These are phyloP conservation scores for Neria commutata DNA, from an alignment of 2,888 invertebrate genomes.

Conservation along the genomic window DNA sequence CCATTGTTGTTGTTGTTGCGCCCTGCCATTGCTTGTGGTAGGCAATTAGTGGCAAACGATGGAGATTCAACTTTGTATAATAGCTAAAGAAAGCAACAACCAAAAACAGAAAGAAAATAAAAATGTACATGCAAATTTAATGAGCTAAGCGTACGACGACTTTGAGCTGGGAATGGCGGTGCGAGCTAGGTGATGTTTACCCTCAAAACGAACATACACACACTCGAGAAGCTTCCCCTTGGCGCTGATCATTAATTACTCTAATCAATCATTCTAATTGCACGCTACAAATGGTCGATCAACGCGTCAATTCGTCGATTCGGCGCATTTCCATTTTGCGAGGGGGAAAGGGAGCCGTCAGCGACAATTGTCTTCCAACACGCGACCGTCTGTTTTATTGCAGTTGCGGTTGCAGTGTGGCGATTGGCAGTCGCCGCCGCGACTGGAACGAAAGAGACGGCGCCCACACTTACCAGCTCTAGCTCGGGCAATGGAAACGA, in stretches of 20 bases:
- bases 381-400: slow-evolving; percentile 13
- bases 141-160: neutral
- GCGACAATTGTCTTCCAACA: no score
- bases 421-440: neutral
- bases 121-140: neutral
- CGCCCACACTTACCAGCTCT: no score
- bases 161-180: no score
- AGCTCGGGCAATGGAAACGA: no score
- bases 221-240: slow-evolving; percentile 12
- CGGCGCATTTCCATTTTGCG: no score
- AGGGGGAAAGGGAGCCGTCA: no score
- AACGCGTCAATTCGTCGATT: no score
- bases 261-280: slow-evolving; percentile 47
- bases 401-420: neutral
- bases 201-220: neutral
- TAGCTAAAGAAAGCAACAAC: no score
- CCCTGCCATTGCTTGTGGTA: slow-evolving; percentile 6
- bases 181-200: no score
- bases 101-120: neutral
- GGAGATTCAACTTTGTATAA: neutral
- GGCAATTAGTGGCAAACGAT: slow-evolving; percentile 10
- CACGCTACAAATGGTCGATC: slow-evolving; percentile 8
- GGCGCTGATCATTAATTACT: slow-evolving; percentile 50
- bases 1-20: slow-evolving; percentile 12
- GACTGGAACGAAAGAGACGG: neutral